Evolutionary conservation across 1,140 invertebrate genomes (phyloP).

Genomic region (Heliconius himera): DNA sequence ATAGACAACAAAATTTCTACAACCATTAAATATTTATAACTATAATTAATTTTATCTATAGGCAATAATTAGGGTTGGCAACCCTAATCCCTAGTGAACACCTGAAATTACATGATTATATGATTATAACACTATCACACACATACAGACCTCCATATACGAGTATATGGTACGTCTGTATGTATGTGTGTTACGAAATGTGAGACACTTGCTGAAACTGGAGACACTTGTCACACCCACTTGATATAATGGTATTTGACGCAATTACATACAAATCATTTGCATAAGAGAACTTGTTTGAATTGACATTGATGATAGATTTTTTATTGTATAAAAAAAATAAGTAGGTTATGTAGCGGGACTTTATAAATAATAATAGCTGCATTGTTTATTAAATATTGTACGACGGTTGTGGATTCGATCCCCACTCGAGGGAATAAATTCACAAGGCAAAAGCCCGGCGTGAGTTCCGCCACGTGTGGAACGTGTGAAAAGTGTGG

Average conservation of each 20-base stretch:
- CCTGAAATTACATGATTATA: neutral
- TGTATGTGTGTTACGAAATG: constrained; percentile 24
- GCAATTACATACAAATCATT: constrained; percentile 21
- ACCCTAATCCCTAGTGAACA: neutral
- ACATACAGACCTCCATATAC: neutral
- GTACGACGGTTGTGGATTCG: too few species aligned
- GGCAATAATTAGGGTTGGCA: neutral
- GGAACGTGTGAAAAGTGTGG: too few species aligned
- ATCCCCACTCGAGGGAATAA: too few species aligned
- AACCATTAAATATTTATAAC: too few species aligned
- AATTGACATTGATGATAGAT: neutral
- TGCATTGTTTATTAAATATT: too few species aligned
- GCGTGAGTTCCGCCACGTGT: too few species aligned
- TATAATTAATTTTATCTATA: too few species aligned
- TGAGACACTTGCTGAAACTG: constrained; percentile 28
- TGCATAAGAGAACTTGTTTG: constrained; percentile 13
- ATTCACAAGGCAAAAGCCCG: too few species aligned
- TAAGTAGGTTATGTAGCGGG: neutral
- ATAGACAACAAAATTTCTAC: too few species aligned
- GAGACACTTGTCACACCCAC: constrained; percentile 28
- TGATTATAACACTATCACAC: neutral
- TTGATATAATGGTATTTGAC: constrained; percentile 15
- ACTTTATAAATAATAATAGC: neutral
- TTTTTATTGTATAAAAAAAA: neutral
- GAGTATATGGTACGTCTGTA: neutral